Base-by-base conservation (phyloP, 1,140 invertebrate species). In the Sycophila sp. region DNA sequence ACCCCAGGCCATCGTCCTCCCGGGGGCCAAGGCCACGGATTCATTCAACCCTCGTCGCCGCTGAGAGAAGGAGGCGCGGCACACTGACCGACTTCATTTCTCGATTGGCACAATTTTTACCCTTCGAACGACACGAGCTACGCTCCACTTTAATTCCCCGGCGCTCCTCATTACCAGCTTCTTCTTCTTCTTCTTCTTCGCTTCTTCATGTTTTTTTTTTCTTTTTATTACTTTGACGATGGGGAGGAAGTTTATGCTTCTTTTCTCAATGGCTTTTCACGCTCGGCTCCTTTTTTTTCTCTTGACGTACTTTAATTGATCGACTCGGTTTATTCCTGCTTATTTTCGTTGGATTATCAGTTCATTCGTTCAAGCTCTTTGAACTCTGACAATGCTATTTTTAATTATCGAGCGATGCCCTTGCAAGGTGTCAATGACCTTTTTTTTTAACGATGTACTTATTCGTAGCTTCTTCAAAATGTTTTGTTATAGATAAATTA, bases 41-140 rank as follows among this genome's bases (percentile, higher is more conserved):
- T 79, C 82, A 84, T 84, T 85, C 81, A 85, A 77, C 77, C 76
- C 77, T 76, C 51, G 30, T 42, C 1, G 15, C 11, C 4, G 17
- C 15, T 77, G 78, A 55, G 58, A 30, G 19, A 24, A 40, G 22
- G 34, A 59, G 24, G n/a, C 26, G 40, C 75, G 80, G 78, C 82
- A 84, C 81, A 85, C 83, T 85, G 83, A 84, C 83, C 83, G 83
- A 84, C 80, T 85, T 85, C 78, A 81, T 76, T 76, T 78, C 53
- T 74, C 53, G 64, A 42, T 70, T 26, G 24, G 17, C 53, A 63
- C 42, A 69, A 58, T 71, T 69, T 73, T 62, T 53, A 47, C 49
- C 58, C 45, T 42, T 13, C 30, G 7, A 15, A 30, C 38, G 17
- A 51, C n/a, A 15, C 56, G 38, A 30, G 42, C 53, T 26, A n/a